These are phyloP conservation scores for Drosophila atripex DNA, from an alignment of 2,888 invertebrate genomes.

Conservation along the genomic window DNA sequence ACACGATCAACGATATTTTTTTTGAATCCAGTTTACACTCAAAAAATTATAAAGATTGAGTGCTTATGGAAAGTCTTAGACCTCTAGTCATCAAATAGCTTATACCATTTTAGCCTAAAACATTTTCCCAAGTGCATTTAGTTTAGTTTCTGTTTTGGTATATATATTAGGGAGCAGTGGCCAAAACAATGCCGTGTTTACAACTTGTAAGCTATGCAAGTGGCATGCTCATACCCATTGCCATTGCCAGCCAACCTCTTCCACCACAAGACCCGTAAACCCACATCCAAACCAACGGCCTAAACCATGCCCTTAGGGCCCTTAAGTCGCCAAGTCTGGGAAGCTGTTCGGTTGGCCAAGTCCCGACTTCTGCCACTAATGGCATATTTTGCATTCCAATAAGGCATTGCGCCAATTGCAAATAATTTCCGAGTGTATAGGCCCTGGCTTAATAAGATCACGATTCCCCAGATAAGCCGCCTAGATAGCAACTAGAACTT, in stretches of 20 bases:
- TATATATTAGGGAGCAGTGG: conserved; percentile 36
- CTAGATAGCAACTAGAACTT: conserved; percentile 48
- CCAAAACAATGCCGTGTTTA: conserved; percentile 78
- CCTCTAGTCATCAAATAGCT: neutral
- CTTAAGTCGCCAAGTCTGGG: conserved; percentile 40
- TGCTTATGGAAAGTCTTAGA: neutral
- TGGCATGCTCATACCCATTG: conserved; percentile 37
- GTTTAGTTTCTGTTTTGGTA: conserved; percentile 12
- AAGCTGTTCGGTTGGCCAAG: conserved; percentile 26
- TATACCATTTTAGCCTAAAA: neutral
- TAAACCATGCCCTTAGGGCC: conserved; percentile 38
- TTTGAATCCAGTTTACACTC: conserved; percentile 13
- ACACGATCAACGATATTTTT: conserved; percentile 69
- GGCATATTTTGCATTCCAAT: conserved; percentile 78
- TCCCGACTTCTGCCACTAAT: conserved; percentile 68
- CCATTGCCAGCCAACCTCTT: conserved; percentile 6
- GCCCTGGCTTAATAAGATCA: conserved; percentile 71
- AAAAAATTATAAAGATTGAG: neutral
- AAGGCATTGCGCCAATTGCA: conserved; percentile 76
- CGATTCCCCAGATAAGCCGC: conserved; percentile 64
- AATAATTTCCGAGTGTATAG: conserved; percentile 66
- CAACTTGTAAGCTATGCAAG: conserved; percentile 75
- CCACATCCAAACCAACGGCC: conserved; percentile 1
- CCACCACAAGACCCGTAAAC: neutral
- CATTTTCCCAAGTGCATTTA: conserved; percentile 14